These are phyloP conservation scores for Trichechus manatus DNA, from an alignment of 2,113 vertebrate genomes.

Conservation along the genomic window DNA sequence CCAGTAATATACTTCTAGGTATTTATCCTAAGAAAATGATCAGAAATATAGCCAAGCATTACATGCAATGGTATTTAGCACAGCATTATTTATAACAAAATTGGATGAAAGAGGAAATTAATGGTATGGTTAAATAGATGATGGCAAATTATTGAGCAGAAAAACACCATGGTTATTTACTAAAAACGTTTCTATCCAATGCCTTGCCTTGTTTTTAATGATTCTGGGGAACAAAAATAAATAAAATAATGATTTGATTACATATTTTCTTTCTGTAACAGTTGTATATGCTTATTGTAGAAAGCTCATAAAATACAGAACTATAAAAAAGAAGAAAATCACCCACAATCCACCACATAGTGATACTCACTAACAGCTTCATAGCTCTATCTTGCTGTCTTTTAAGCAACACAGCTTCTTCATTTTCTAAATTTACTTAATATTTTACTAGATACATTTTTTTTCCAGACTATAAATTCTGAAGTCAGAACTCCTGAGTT, in stretches of 20 bases:
- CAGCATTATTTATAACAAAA: slow-evolving; percentile 26
- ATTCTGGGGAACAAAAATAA: slow-evolving; percentile 43
- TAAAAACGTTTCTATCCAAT: neutral
- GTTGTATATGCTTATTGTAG: neutral
- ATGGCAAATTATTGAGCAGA: slow-evolving; percentile 58
- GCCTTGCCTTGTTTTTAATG: slow-evolving; percentile 29
- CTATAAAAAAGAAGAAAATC: slow-evolving; percentile 2
- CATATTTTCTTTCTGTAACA: slow-evolving; percentile 9
- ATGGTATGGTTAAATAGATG: slow-evolving; percentile 35
- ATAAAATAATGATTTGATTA: slow-evolving; percentile 54
- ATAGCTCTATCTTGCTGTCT: neutral
- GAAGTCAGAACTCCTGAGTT: neutral
- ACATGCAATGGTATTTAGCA: neutral
- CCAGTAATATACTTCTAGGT: neutral
- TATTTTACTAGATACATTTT: neutral
- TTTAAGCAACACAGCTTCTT: slow-evolving; percentile 3
- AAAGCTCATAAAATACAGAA: slow-evolving; percentile 45
- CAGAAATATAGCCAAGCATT: slow-evolving; percentile 32
- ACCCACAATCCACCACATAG: neutral
- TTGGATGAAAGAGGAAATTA: slow-evolving; percentile 19
- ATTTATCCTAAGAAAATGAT: slow-evolving; percentile 43
- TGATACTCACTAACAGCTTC: neutral
- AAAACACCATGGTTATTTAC: slow-evolving; percentile 22
- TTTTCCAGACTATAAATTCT: neutral
- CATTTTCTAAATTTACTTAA: neutral